Percentiles rank a stretch among this genome's conserved stretches.
These are phyloP conservation scores for Nipponia nippon DNA, from an alignment of 2,113 vertebrate genomes.

Conservation along the genomic window DNA sequence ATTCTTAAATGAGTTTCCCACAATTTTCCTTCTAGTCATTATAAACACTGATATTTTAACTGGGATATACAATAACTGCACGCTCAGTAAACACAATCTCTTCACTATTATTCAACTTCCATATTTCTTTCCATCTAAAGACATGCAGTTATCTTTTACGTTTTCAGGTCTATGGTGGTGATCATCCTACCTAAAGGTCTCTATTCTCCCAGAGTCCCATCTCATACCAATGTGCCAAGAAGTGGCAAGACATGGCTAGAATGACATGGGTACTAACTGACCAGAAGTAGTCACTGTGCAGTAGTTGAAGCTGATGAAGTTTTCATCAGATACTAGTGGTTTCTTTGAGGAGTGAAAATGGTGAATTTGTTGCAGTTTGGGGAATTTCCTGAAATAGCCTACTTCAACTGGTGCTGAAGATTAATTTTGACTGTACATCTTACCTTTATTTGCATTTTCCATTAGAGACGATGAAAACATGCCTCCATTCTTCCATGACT, in stretches of 20 bases:
- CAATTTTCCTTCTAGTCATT: not conserved
- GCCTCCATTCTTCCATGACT: not conserved
- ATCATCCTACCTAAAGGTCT: not conserved
- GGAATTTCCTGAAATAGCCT: not conserved
- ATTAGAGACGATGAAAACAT: not conserved
- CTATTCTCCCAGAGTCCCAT: not conserved
- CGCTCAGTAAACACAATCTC: rapidly evolving
- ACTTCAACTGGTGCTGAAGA: not conserved
- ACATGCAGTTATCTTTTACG: not conserved
- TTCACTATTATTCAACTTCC: not conserved
- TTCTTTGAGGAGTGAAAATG: not conserved
- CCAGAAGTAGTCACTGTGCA: not conserved
- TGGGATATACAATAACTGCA: not conserved
- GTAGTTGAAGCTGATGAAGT: not conserved
- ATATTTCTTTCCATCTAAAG: not conserved
- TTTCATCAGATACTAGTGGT: not conserved
- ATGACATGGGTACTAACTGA: not conserved
- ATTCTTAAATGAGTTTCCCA: not conserved
- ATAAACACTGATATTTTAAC: not conserved
- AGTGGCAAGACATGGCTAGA: not conserved
- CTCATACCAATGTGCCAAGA: not conserved
- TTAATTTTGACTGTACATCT: not conserved
- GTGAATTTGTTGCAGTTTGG: rapidly evolving
- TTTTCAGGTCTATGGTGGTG: not conserved
- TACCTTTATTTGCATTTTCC: not conserved